Percentiles rank a stretch among this genome's conserved stretches.
Evolutionary conservation across 2,888 invertebrate genomes (phyloP).

Genomic region (Anagyrus pseudococci): DNA sequence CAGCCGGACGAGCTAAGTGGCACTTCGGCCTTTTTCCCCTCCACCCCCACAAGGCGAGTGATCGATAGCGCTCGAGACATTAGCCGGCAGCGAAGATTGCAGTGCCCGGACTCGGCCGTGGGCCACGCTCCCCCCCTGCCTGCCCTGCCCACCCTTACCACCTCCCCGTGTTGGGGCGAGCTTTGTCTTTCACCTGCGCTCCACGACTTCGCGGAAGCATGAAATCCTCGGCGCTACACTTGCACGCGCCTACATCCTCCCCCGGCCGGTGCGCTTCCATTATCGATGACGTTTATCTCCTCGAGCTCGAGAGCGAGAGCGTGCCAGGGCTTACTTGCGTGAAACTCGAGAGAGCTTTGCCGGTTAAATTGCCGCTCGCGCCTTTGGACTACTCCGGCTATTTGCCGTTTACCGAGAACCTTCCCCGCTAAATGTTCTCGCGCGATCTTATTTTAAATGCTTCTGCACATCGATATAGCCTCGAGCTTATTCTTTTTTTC

Average conservation of each 20-base stretch:
- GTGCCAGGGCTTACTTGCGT: slow-evolving; percentile 10
- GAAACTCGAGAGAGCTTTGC: slow-evolving; percentile 1
- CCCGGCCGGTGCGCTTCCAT: slow-evolving; percentile 28
- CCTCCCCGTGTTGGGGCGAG: neutral
- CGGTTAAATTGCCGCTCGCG: too few relatives aligned
- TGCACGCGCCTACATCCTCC: neutral
- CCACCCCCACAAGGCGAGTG: slow-evolving; percentile 35
- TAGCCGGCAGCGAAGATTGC: slow-evolving; percentile 46
- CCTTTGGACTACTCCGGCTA: too few relatives aligned
- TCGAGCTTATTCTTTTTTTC: too few relatives aligned
- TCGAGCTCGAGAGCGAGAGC: slow-evolving; percentile 14
- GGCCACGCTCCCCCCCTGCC: neutral
- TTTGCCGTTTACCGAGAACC: too few relatives aligned
- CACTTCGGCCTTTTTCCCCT: slow-evolving; percentile 37
- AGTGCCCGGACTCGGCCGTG: slow-evolving; percentile 39
- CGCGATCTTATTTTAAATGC: too few relatives aligned
- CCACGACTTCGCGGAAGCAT: slow-evolving; percentile 50
- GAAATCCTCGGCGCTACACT: slow-evolving; percentile 40
- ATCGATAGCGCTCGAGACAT: slow-evolving; percentile 51
- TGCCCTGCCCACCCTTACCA: neutral
- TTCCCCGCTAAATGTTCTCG: too few relatives aligned
- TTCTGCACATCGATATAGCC: too few relatives aligned
- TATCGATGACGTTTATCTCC: slow-evolving; percentile 38
- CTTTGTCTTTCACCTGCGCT: slow-evolving; percentile 5
- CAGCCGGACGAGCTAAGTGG: slow-evolving; percentile 34